Conservation (phyloP, 2,113 vertebrate genomes). For the Crypturellus undulatus region DNA sequence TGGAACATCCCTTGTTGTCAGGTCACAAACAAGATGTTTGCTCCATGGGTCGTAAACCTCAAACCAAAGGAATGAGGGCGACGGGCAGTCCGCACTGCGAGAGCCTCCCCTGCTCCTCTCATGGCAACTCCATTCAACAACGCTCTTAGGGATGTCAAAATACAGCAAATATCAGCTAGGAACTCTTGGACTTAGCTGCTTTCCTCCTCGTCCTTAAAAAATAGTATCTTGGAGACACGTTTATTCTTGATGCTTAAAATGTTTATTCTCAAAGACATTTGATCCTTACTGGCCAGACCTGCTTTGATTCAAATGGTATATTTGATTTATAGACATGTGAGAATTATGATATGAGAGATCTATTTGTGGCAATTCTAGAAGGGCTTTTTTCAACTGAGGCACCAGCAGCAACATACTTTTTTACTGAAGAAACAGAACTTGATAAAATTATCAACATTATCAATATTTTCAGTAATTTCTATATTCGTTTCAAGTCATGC, state of each 20-base stretch:
- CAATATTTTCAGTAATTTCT: neutral
- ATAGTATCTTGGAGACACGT: accelerated
- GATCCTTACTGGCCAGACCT: neutral
- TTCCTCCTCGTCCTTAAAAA: neutral
- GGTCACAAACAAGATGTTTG: constrained; percentile 12
- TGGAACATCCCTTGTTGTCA: neutral
- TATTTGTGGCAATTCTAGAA: neutral
- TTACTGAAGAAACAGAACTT: constrained; percentile 4
- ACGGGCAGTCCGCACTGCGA: accelerated
- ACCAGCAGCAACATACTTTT: neutral
- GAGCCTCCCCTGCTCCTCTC: neutral
- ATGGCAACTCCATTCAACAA: accelerated
- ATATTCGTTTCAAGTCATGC: neutral
- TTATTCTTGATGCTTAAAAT: neutral
- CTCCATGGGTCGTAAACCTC: neutral
- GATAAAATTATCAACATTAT: constrained; percentile 44
- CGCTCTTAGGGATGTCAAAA: neutral
- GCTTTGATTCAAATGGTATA: neutral
- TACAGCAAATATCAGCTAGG: neutral
- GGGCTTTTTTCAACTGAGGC: neutral
- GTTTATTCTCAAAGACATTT: neutral
- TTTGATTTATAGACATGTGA: constrained; percentile 34
- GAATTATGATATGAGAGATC: neutral
- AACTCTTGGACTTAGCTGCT: neutral
- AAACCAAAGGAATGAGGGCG: neutral